Evolutionary conservation across 2,797 vertebrate species (phyloP).

Genomic region (Brachyalestes nurse): DNA sequence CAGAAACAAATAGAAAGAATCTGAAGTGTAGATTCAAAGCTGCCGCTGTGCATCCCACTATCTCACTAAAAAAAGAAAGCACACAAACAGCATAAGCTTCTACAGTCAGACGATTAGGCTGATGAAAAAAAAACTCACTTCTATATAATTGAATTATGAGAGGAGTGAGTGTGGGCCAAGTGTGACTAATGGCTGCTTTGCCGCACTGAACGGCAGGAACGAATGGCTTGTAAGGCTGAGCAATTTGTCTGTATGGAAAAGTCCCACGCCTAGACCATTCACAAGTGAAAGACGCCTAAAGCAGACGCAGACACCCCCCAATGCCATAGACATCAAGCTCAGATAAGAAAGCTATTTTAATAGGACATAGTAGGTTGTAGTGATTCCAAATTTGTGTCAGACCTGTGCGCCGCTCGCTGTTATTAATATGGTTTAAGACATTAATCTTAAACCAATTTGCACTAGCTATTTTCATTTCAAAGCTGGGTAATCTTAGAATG

Average conservation of each 20-base stretch:
- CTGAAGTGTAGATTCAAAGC: neutral
- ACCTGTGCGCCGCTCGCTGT: neutral
- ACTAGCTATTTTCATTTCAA: neutral
- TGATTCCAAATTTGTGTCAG: neutral
- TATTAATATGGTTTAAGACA: slow-evolving; percentile 4
- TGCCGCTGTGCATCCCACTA: neutral
- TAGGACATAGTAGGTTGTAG: neutral
- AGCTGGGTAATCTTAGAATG: neutral
- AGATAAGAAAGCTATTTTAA: slow-evolving; percentile 16
- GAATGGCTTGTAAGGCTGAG: slow-evolving; percentile 45
- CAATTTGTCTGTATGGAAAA: slow-evolving; percentile 42
- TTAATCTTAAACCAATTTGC: slow-evolving; percentile 24
- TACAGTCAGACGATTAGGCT: neutral
- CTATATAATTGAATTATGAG: slow-evolving; percentile 62
- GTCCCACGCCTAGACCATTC: slow-evolving; percentile 42
- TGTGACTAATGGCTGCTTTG: slow-evolving; percentile 59
- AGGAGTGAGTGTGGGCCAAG: slow-evolving; percentile 57
- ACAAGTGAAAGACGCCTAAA: slow-evolving; percentile 43
- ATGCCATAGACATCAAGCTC: slow-evolving; percentile 17
- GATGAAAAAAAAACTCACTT: slow-evolving; percentile 41
- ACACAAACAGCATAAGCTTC: neutral
- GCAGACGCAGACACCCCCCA: slow-evolving; percentile 3
- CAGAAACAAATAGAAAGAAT: too few relatives aligned
- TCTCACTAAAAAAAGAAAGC: neutral
- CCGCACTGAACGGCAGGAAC: slow-evolving; percentile 49